Percentiles rank a stretch among this genome's conserved stretches.
Evolutionary conservation across 2,113 vertebrate genomes (phyloP).

Genomic region (Pomatostomus ruficeps): DNA sequence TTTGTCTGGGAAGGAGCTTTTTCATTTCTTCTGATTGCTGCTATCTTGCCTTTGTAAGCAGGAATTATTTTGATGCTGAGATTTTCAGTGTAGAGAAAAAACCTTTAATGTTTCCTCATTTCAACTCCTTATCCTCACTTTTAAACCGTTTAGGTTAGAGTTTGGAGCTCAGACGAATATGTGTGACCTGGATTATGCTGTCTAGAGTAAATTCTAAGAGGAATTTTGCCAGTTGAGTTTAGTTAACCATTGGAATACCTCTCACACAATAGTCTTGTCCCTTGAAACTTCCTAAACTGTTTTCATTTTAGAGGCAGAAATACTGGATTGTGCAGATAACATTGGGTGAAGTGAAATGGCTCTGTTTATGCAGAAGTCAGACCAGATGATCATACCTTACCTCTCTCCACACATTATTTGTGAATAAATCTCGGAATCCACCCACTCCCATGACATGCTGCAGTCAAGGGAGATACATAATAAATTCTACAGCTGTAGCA

Average conservation of each 20-base stretch:
- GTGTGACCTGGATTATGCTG: constrained; percentile 38
- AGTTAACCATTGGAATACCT: not conserved
- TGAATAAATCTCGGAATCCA: not conserved
- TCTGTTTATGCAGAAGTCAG: not conserved
- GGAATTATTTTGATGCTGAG: not conserved
- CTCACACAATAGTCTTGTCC: not conserved
- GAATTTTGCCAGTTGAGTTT: not conserved
- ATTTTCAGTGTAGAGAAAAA: not conserved
- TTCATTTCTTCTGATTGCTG: not conserved
- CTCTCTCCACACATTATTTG: not conserved
- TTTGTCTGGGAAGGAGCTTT: not conserved
- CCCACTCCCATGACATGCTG: not conserved
- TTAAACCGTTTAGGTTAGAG: constrained; percentile 38
- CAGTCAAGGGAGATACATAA: not conserved
- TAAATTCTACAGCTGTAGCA: constrained; percentile 11
- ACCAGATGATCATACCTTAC: not conserved
- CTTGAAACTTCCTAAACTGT: not conserved
- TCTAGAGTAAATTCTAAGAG: constrained; percentile 39
- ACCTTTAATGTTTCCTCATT: constrained; percentile 8
- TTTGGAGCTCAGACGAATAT: constrained; percentile 1
- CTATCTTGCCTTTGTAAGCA: not conserved
- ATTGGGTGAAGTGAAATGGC: not conserved
- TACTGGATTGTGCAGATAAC: not conserved
- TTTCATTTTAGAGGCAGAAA: not conserved
- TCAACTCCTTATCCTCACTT: constrained; percentile 54